Conservation (phyloP, 2,888 invertebrate species). For the Melinopterus prodromus region DNA sequence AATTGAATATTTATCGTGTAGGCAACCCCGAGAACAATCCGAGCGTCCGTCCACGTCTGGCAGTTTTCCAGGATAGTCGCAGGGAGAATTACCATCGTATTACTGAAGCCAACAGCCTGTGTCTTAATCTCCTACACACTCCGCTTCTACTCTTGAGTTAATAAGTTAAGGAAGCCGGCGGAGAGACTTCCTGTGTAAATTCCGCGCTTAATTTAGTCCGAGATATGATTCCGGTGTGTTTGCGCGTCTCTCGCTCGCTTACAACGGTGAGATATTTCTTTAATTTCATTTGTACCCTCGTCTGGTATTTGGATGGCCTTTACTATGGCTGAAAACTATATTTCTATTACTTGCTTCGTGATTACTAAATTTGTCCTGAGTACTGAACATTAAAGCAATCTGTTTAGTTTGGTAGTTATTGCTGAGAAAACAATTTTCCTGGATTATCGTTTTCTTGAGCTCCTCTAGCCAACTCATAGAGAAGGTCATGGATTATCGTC, state of each 20-base stretch:
- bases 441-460: too few species aligned
- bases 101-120: constrained; percentile 51
- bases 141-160: constrained; percentile 40
- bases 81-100: constrained; percentile 52
- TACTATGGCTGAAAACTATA: background rate
- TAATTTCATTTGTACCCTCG: constrained; percentile 10
- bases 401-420: too few species aligned
- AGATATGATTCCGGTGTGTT: constrained; percentile 28
- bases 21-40: constrained; percentile 21
- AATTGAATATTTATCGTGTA: constrained; percentile 39
- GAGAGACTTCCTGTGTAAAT: constrained; percentile 25
- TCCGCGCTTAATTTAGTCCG: constrained; percentile 35
- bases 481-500: too few species aligned
- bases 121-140: constrained; percentile 50
- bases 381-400: too few species aligned
- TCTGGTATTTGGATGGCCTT: background rate
- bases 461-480: too few species aligned
- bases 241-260: background rate
- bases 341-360: too few species aligned
- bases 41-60: constrained; percentile 26
- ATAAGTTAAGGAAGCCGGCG: constrained; percentile 43
- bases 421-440: too few species aligned
- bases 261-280: constrained; percentile 20
- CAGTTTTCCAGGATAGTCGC: constrained; percentile 22
- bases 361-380: too few species aligned